These are phyloP conservation scores for Apis dorsata DNA, from an alignment of 1,140 invertebrate genomes.

Conservation along the genomic window DNA sequence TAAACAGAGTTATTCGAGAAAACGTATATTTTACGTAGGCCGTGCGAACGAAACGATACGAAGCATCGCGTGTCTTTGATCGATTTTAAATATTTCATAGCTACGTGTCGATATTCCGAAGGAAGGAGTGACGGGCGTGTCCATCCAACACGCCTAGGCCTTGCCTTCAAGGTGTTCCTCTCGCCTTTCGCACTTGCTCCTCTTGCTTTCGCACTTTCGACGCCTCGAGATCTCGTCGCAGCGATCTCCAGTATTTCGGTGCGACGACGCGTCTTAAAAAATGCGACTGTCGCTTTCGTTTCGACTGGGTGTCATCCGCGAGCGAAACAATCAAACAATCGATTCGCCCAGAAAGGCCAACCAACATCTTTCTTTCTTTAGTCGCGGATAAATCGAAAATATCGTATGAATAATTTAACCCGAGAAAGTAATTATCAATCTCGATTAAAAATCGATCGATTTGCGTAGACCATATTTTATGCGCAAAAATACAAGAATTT, in stretches of 20 bases:
- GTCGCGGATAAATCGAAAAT: too few relatives aligned
- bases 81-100: conserved; percentile 1
- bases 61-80: too few relatives aligned
- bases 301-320: conserved; percentile 31
- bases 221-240: conserved; percentile 2
- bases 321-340: conserved; percentile 28
- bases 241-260: background rate
- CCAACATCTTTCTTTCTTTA: too few relatives aligned
- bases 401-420: too few relatives aligned
- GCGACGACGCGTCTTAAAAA: conserved; percentile 1
- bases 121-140: conserved; percentile 39
- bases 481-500: too few relatives aligned
- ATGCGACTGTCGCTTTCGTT: conserved; percentile 19
- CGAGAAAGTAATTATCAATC: too few relatives aligned
- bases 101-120: conserved; percentile 4
- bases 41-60: background rate
- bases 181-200: background rate
- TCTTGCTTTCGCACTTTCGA: conserved; percentile 33
- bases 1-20: background rate
- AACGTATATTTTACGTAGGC: background rate
- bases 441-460: too few relatives aligned
- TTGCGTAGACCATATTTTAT: too few relatives aligned
- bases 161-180: conserved; percentile 55
- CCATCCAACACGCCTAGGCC: conserved; percentile 56
- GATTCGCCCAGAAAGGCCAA: background rate